Evolutionary conservation across 2,113 vertebrate species (phyloP), one percentile per base, ranked within the genome.

Genomic region (Collichthys lucidus): DNA sequence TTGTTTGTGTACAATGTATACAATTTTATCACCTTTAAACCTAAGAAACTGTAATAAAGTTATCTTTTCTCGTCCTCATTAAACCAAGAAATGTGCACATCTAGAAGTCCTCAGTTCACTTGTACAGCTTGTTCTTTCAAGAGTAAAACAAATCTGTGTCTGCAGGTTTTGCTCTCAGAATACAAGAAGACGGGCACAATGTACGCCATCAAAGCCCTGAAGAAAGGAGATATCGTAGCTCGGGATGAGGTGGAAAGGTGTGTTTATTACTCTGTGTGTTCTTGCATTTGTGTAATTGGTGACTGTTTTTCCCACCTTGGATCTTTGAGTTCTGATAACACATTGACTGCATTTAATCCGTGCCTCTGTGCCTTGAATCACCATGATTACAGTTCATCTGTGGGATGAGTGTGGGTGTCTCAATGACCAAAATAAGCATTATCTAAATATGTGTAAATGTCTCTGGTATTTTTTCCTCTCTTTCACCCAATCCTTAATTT

Each of bases 171-270:
- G 86, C 90, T 99, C 93, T 95, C 97, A 8, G 97, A 99, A 88
- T 98, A 98, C 93, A 99, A 96, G 94, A 97, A 97, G 92, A 98
- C 97, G 10, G 96, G 97, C 0, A 96, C 94, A 31, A 98, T 97
- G 97, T 99, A 97, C 87, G 98, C 98, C 80, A 99, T 99, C 92
- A 99, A 99, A 96, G 98, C 98, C 69, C 94, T 99, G 94, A 99
- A 99, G 92, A 99, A 99, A 95, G 98, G 98, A 87, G 98, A 99
- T 74, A 98, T 99, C 60, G 92, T 99, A 0, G 95, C 98, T 80
- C 95, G 98, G 79, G 98, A 99, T 88, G 98, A 99, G 94, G 97
- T 99, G 88, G 98, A 99, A 92, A 99, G 98, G 98, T 98, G 83
- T 87, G 83, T 71, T 68, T 55, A 12, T 63, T 24, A 19, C 15